These are phyloP conservation scores for Gisinianus flammeolus DNA, from an alignment of 2,888 invertebrate species.

Conservation along the genomic window DNA sequence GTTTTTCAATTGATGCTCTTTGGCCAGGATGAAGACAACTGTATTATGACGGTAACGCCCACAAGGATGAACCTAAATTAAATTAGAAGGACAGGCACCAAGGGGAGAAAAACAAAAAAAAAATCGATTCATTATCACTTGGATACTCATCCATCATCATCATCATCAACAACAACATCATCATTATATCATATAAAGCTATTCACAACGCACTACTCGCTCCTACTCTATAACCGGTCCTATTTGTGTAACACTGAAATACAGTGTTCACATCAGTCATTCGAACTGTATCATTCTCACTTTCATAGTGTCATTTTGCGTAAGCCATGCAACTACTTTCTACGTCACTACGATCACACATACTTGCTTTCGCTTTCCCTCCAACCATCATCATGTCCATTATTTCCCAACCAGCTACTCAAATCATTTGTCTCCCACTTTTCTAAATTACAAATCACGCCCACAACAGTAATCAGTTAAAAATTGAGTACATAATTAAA, in stretches of 20 bases:
- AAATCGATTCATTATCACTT: conserved; percentile 33
- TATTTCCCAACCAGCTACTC: too few species aligned
- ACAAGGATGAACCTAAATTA: conserved; percentile 90
- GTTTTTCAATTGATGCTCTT: conserved; percentile 93
- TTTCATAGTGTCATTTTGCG: not conserved
- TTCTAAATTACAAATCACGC: too few species aligned
- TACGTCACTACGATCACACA: too few species aligned
- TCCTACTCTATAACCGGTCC: too few species aligned
- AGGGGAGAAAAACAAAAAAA: conserved; percentile 1
- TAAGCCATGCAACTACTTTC: too few species aligned
- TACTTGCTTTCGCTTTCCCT: too few species aligned
- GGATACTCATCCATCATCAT: conserved; percentile 37
- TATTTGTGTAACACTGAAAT: conserved; percentile 12
- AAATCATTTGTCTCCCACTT: too few species aligned
- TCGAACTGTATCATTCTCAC: conserved; percentile 13
- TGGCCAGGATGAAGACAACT: conserved; percentile 93
- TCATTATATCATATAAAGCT: conserved; percentile 22
- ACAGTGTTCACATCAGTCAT: conserved; percentile 34
- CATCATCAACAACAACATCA: not conserved
- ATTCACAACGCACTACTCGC: too few species aligned
- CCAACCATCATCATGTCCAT: too few species aligned
- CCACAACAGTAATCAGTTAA: too few species aligned
- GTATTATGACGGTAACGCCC: conserved; percentile 98
- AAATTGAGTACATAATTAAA: too few species aligned
- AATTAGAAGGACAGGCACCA: not conserved